Conservation (phyloP, 2,888 invertebrate species). For the Acleris literana region DNA sequence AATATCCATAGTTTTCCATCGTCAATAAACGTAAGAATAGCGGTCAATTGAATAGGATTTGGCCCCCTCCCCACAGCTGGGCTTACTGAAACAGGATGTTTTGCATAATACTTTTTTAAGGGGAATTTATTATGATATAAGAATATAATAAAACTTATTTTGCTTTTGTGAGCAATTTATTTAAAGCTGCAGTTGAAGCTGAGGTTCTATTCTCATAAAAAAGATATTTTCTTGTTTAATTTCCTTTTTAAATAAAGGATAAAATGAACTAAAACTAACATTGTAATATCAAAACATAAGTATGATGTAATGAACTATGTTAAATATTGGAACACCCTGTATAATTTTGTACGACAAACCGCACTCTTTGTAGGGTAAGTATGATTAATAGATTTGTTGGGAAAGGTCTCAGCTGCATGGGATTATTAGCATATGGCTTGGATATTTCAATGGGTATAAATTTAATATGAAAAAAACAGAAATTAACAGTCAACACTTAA, state of each 20-base stretch:
- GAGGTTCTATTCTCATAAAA: too few relatives aligned
- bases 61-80: constrained; percentile 58
- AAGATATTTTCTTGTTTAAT: too few relatives aligned
- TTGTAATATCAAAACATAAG: neutral
- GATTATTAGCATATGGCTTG: neutral
- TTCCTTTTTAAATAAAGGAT: too few relatives aligned
- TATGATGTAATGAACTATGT: neutral
- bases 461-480: neutral
- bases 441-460: constrained; percentile 1
- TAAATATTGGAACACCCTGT: constrained; percentile 46
- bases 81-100: constrained; percentile 56
- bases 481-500: neutral
- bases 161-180: too few relatives aligned
- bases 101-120: constrained; percentile 14
- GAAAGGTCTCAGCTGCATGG: constrained; percentile 15
- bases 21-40: constrained; percentile 55
- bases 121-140: too few relatives aligned
- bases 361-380: constrained; percentile 50
- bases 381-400: constrained; percentile 65
- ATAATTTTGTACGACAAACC: constrained; percentile 49
- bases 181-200: too few relatives aligned
- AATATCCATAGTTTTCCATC: constrained; percentile 48
- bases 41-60: constrained; percentile 69
- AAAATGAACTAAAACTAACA: neutral
- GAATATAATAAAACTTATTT: too few relatives aligned